Percentiles rank a stretch among this genome's conserved stretches.
These are phyloP conservation scores for Psilanteris sp. DNA, from an alignment of 1,140 invertebrate genomes.

Conservation along the genomic window DNA sequence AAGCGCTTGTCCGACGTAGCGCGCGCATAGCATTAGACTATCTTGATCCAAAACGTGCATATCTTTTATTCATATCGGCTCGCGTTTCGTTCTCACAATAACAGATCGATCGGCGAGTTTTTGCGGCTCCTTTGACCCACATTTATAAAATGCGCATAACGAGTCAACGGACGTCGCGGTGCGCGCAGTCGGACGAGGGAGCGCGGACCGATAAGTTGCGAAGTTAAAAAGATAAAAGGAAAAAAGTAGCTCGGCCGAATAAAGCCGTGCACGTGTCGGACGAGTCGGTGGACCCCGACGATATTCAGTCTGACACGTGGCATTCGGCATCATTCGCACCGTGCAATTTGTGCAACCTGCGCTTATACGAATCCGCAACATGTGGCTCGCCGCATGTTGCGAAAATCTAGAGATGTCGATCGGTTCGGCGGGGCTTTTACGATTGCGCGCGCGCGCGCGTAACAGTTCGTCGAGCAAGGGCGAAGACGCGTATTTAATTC, in stretches of 20 bases:
- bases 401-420: slow-evolving; percentile 46
- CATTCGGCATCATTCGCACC: slow-evolving; percentile 46
- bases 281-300: slow-evolving; percentile 33
- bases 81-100: slow-evolving; percentile 45
- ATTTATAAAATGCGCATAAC: slow-evolving; percentile 12
- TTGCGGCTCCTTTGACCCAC: slow-evolving; percentile 51
- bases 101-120: slow-evolving; percentile 53
- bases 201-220: slow-evolving; percentile 17
- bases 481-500: no score
- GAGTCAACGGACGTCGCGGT: slow-evolving; percentile 29
- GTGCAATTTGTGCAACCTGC: slow-evolving; percentile 49
- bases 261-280: slow-evolving; percentile 52
- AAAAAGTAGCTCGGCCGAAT: no score
- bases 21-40: slow-evolving; percentile 18
- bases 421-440: slow-evolving; percentile 8
- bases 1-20: background rate
- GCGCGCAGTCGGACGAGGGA: background rate
- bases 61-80: slow-evolving; percentile 53
- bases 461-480: no score
- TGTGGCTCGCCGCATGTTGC: slow-evolving; percentile 60
- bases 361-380: slow-evolving; percentile 62
- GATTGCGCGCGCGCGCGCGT: no score
- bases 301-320: slow-evolving; percentile 60
- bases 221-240: slow-evolving; percentile 11
- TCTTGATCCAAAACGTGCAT: slow-evolving; percentile 34